phyloP scores from a whole-genome alignment of 2,113 vertebrate genomes.

The Indicator maculatus region DNA sequence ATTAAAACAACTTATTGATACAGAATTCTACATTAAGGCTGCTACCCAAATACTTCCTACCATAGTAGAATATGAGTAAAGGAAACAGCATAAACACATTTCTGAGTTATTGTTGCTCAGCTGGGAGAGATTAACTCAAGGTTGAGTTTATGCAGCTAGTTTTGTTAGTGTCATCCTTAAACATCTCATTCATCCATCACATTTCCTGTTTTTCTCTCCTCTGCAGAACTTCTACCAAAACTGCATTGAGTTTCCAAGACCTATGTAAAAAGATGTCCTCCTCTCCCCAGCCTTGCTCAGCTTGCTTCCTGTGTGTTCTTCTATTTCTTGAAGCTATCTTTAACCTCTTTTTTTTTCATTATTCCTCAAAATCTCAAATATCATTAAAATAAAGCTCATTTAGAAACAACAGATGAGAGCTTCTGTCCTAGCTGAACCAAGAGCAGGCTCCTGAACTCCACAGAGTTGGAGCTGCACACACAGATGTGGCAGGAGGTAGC shows the following conservation, averaged over 20 bases:
- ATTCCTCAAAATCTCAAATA: neutral
- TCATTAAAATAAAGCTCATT: neutral
- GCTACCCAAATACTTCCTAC: neutral
- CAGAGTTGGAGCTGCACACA: neutral
- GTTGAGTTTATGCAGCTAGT: neutral
- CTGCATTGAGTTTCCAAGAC: neutral
- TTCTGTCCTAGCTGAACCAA: neutral
- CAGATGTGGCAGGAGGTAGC: neutral
- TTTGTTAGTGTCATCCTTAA: neutral
- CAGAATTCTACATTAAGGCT: neutral
- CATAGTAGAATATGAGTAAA: neutral
- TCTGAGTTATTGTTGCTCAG: neutral
- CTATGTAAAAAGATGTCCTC: neutral
- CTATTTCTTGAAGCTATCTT: neutral
- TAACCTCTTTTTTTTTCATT: neutral
- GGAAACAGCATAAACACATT: neutral
- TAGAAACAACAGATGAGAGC: neutral
- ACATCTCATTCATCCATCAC: neutral
- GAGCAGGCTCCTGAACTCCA: neutral
- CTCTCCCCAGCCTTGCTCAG: neutral
- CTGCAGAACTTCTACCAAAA: neutral
- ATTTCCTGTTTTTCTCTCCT: neutral
- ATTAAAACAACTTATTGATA: constrained; percentile 6
- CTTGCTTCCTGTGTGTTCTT: neutral
- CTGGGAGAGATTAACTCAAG: neutral